Evolutionary conservation across 2,888 invertebrate genomes (phyloP).

Genomic region (Lepetodrilus schrolli): DNA sequence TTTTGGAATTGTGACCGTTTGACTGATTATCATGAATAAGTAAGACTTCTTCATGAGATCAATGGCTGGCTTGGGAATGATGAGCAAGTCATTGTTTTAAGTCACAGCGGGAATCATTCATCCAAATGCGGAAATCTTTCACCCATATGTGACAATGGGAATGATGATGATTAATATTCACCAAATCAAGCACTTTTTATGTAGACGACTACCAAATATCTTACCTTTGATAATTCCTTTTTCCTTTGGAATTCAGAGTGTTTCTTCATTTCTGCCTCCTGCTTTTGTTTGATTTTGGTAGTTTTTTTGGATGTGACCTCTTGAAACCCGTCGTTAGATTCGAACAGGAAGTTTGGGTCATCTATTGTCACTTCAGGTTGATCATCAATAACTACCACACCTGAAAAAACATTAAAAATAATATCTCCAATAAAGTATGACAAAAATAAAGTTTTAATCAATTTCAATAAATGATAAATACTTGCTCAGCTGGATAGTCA

Average conservation of each 20-base stretch:
- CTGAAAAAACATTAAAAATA: constrained; percentile 55
- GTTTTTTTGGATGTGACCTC: constrained; percentile 87
- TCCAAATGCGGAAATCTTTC: too few relatives aligned
- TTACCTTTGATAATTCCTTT: constrained; percentile 57
- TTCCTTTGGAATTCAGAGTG: constrained; percentile 56
- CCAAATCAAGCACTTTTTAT: too few relatives aligned
- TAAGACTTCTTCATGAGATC: too few relatives aligned
- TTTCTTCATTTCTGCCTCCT: constrained; percentile 74
- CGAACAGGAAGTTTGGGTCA: constrained; percentile 76
- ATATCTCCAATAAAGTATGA: background rate
- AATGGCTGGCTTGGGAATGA: too few relatives aligned
- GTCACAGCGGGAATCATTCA: too few relatives aligned
- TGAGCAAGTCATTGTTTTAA: too few relatives aligned
- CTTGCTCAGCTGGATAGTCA: background rate
- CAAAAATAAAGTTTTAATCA: too few relatives aligned
- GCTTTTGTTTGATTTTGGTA: constrained; percentile 71
- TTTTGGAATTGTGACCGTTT: too few relatives aligned
- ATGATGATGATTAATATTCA: too few relatives aligned
- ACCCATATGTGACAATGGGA: background rate
- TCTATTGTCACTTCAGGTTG: constrained; percentile 77
- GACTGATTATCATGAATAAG: too few relatives aligned
- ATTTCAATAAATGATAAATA: too few relatives aligned
- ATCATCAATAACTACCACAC: constrained; percentile 78
- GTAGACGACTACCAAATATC: too few relatives aligned
- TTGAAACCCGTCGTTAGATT: constrained; percentile 82